Evolutionary conservation across 1,140 invertebrate species (phyloP), one percentile per base, ranked within the genome.

Genomic region (Calosoma granatense): DNA sequence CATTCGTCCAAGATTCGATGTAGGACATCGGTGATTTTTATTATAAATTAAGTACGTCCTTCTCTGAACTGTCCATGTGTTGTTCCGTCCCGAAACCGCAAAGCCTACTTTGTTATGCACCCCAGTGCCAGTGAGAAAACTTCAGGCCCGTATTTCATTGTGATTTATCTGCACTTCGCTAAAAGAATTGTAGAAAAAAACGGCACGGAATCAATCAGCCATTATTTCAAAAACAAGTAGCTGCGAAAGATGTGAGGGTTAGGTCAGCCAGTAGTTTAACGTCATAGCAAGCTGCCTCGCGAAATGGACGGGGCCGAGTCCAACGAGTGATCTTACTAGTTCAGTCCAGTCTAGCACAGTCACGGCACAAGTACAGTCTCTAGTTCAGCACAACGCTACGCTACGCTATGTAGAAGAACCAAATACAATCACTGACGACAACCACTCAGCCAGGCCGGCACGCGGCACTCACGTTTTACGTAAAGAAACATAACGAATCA

Each of bases 161-260:
- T 70, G 69, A 70, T 70, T 70, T 70, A 70, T 70, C 63, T 64
- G 69, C 69, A 70, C 69, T 70, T 66, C 63, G 67, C 64, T 65
- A 68, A 65, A 66, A 66, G 67, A 66, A 70, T 68, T 65, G 41
- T 17, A 47, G 69, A 69, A 70, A 70, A n/a, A 70, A 70, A 68
- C 67, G 64, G 66, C 63, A 64, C 65, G 63, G 66, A 70, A 70
- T 70, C 67, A 70, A 70, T 70, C 69, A 70, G 64, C 64, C 67
- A 70, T 69, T 69, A 69, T 67, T 69, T 65, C 61, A 63, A 62
- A n/a, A 66, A 51, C 62, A 61, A 59, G 64, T 65, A 65, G 60
- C 67, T 69, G 69, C 60, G 53, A 60, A 67, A 70, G 67, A 70
- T 70, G 68, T 67, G 68, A 57, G 59, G 58, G 54, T 39, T 36